Conservation (phyloP, 2,797 vertebrate genomes). For the Alosa sapidissima region DNA sequence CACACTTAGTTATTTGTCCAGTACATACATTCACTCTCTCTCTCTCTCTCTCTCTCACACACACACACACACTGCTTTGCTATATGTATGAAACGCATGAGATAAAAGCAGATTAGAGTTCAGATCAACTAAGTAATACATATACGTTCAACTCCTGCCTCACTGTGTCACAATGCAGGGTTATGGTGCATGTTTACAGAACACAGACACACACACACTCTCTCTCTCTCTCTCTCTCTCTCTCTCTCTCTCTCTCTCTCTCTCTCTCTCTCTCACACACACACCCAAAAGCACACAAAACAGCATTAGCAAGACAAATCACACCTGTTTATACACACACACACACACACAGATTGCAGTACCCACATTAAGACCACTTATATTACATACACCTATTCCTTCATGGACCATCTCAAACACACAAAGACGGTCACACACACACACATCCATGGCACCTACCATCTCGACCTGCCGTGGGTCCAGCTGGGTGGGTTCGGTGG, state of each 20-base stretch:
- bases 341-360: background rate
- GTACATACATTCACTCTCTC: background rate
- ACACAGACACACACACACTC: background rate
- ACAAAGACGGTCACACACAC: background rate
- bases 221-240: background rate
- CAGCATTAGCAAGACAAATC: background rate
- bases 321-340: background rate
- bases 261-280: background rate
- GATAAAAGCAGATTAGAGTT: background rate
- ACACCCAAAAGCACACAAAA: background rate
- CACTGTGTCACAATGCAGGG: background rate
- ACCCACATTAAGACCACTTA: background rate
- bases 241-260: background rate
- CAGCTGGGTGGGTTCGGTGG: slow-evolving; percentile 83
- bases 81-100: background rate
- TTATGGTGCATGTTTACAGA: background rate
- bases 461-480: slow-evolving; percentile 95
- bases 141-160: background rate
- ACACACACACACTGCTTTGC: background rate
- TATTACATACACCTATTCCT: background rate
- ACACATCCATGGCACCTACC: slow-evolving; percentile 74
- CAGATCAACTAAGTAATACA: background rate
- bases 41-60: background rate
- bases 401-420: background rate
- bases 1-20: background rate